Evolutionary conservation across 2,888 invertebrate genomes (phyloP), one percentile per base, ranked within the genome.

Genomic region (Sminthurides aquaticus): DNA sequence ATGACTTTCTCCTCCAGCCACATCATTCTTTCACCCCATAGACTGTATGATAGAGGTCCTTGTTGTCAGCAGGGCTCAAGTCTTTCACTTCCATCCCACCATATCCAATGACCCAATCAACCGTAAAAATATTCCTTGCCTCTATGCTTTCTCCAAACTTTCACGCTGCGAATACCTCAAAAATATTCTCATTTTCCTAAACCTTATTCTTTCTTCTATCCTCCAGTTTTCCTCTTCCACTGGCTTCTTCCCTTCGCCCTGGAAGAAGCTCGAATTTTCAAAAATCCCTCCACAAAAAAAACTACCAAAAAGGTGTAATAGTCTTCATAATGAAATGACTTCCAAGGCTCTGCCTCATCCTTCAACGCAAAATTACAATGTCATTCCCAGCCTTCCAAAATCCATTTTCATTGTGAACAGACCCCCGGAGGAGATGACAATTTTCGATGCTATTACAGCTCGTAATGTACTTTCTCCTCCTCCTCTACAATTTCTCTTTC

Each of bases 351-450:
- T 34, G 43, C 43, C 15, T 5, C 8, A 34, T 34, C 15, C 43
- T n/a, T n/a, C n/a, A n/a, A 34, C 5, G 43, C 58, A 67, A 64
- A 67, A 65, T 62, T 61, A 67, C 64, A 34, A 65, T 67, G 67
- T 67, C 67, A 67, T 62, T 67, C 60, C 48, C 67, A 67, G 66
- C 34, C 28, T 56, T 60, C 62, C 43, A 15, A 54, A 66, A 63
- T 62, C 62, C 62, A 60, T 62, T 66, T 62, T 66, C 62, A 66
- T 66, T 66, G 62, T 66, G 66, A 49, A 48, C 8, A 55, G 57
- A 49, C 59, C 60, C 64, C 60, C 49, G 22, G 2, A 56, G 20
- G 49, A 65, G 61, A 60, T 64, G 59, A 64, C 64, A 60, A 64
- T 62, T 67, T 65, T 65, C 64, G 43, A 34, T 11, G 5, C 20